Evolutionary conservation across 2,113 vertebrate genomes (phyloP), one percentile per base, ranked within the genome.

Genomic region (Prolemur simus): DNA sequence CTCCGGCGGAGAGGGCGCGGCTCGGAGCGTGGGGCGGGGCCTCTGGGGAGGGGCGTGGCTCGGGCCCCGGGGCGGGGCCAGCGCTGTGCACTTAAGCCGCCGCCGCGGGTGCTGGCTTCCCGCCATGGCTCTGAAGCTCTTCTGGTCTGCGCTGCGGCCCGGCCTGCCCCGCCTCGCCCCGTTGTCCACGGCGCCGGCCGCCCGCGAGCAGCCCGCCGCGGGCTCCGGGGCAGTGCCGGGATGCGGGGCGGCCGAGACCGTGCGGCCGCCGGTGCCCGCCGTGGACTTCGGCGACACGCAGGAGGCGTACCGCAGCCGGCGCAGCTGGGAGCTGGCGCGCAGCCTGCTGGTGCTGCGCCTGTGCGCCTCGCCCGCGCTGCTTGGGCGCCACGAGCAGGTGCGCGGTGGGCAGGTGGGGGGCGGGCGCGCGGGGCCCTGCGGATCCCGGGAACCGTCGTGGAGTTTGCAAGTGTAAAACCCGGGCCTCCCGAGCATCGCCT

Each of bases 401-500:
- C 56, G 94, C 27, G 6, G 29, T n/a, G 49, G 63, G 5, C 20
- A 1, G 73, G 84, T 1, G 2, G n/a, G 45, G 54, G 17, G 64
- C 2, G 20, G 42, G 18, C 3, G 58, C 27, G 23, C 23, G 3
- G 63, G 49, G 54, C 15, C 64, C 12, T 3, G 47, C 37, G 3
- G 0, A 25, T 64, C 6, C 45, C 23, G 0, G 71, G 83, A 23
- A 37, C 2, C 99, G 18, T 96, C 99, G 66, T 93, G 98, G 54
- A 99, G 99, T 89, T 97, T 99, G 91, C 4, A 99, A 91, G 99
- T 99, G 93, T 98, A 99, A 78, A 98, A 99, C 97, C 98, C 98
- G 99, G 99, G 98, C 96, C 97, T 98, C 2, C 97, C 98, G 93
- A 98, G 98, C 71, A 8, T 76, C 27, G 97, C 93, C 98, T 77